phyloP scores from a whole-genome alignment of 2,797 vertebrate genomes.

The Micropoecilia bifurca region DNA sequence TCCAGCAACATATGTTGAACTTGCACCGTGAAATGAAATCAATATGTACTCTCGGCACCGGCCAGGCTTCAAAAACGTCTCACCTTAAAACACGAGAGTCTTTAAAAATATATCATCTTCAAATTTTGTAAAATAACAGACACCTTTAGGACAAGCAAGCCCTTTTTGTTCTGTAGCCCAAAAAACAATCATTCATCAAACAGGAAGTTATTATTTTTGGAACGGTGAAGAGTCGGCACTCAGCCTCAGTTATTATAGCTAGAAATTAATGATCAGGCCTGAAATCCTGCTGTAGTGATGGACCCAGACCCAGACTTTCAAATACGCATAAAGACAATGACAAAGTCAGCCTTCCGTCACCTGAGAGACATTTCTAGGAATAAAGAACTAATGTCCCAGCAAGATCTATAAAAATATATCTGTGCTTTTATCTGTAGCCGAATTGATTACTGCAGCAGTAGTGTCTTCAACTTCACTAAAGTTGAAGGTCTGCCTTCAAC shows the following conservation, averaged over 20 bases:
- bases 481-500: conserved; percentile 19
- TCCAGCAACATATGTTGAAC: background rate
- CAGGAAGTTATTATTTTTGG: background rate
- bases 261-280: too few relatives aligned
- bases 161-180: background rate
- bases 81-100: background rate
- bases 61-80: background rate
- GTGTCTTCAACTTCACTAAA: too few relatives aligned
- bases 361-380: too few relatives aligned
- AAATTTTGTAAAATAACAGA: background rate
- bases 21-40: background rate
- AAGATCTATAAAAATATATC: too few relatives aligned
- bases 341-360: background rate
- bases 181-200: background rate
- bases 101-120: background rate
- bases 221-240: too few relatives aligned
- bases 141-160: background rate
- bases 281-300: too few relatives aligned
- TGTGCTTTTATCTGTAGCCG: too few relatives aligned
- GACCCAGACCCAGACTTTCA: too few relatives aligned
- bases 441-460: too few relatives aligned
- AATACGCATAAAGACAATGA: background rate
- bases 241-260: too few relatives aligned
- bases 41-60: background rate
- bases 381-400: too few relatives aligned